Evolutionary conservation across 1,140 invertebrate genomes (phyloP), one percentile per base, ranked within the genome.

Genomic region (Drosophila sulfurigaster): DNA sequence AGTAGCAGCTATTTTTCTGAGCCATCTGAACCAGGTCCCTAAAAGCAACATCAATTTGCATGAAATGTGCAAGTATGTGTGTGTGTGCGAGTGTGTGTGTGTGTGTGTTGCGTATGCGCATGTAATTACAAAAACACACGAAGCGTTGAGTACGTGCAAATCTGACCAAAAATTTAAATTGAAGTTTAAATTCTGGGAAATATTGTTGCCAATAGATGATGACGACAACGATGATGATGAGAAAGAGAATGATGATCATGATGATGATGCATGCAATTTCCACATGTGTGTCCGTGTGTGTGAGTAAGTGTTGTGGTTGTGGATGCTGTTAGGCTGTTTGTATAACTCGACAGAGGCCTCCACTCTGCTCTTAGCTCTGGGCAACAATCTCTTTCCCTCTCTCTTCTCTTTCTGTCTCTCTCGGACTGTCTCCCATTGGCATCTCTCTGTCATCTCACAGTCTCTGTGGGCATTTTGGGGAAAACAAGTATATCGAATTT

Each of bases 141-240:
- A 51, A 75, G 74, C 75, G 54, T 75, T 79, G 78, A 88, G 88
- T 91, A 91, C 87, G 87, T 91, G 87, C 87, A 91, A 91, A 91
- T 88, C 88, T 91, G 88, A 91, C 87, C 87, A 91, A 91, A 91
- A 91, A 91, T 91, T 91, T 91, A 91, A 91, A 91, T 91, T 91
- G 85, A 89, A 89, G 85, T 78, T 79, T 89, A 81, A 89, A 89
- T 88, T 88, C 79, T 83, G 85, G 66, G 65, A 87, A 87, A 87
- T 88, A 78, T 79, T 88, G 78, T 75, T 89, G 78, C 69, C 67
- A 35, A 64, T 73, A 64, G 52, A 45, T 45, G 69, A 25, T 52
- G 59, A 52, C 54, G 54, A 67, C 63, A 43, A 63, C 64, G 70
- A 80, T 60, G 81, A 86, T 86, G 81, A 80, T 85, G 59, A 32